These are phyloP conservation scores for Whitmania pigra DNA, from an alignment of 1,140 invertebrate species.

Conservation along the genomic window DNA sequence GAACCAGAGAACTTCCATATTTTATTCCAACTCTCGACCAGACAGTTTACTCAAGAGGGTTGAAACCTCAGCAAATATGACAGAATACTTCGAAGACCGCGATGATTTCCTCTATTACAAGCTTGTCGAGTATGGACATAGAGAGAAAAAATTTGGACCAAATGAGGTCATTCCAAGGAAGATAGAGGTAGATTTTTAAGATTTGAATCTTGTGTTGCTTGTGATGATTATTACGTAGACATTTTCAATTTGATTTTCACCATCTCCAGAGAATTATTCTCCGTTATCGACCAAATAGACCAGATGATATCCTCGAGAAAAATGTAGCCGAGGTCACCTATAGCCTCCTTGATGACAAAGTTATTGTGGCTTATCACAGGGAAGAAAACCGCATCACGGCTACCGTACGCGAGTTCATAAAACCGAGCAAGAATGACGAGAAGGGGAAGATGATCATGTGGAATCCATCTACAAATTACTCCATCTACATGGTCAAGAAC, in stretches of 20 bases:
- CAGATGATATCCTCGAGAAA: neutral
- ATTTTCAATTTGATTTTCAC: slow-evolving; percentile 17
- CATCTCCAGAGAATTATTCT: slow-evolving; percentile 33
- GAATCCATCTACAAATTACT: slow-evolving; percentile 38
- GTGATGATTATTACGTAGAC: no score
- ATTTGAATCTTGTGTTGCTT: no score
- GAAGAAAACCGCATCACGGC: slow-evolving; percentile 38
- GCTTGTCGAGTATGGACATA: slow-evolving; percentile 40
- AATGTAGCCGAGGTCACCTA: slow-evolving; percentile 39
- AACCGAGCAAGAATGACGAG: slow-evolving; percentile 41
- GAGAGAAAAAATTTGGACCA: slow-evolving; percentile 41
- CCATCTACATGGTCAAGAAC: neutral
- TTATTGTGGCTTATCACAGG: slow-evolving; percentile 40
- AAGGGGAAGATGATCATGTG: slow-evolving; percentile 36
- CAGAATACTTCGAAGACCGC: slow-evolving; percentile 53
- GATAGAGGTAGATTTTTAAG: neutral
- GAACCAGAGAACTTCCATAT: slow-evolving; percentile 53
- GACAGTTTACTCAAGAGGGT: slow-evolving; percentile 55
- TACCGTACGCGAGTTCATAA: slow-evolving; percentile 40
- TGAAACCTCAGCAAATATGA: slow-evolving; percentile 49
- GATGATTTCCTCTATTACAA: slow-evolving; percentile 51
- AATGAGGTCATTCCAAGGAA: slow-evolving; percentile 5
- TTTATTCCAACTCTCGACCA: slow-evolving; percentile 53
- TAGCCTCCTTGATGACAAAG: slow-evolving; percentile 38
- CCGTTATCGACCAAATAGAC: neutral